These are phyloP conservation scores for Calyptomena viridis DNA, from an alignment of 2,113 vertebrate species.

Conservation along the genomic window DNA sequence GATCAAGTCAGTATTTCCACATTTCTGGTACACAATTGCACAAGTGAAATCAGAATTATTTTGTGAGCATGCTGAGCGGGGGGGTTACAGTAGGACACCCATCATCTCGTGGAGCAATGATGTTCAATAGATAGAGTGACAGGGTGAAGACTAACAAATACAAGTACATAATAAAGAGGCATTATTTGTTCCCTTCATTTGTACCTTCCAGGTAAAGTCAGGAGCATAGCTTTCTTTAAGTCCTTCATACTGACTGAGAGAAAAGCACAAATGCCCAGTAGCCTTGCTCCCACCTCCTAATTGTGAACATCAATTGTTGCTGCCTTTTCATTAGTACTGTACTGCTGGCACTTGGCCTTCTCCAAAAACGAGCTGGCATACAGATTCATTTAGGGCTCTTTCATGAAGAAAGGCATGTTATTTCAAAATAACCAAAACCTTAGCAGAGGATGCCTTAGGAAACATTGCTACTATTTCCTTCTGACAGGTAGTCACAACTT, in stretches of 20 bases:
- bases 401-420: neutral
- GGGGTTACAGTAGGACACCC: neutral
- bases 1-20: neutral
- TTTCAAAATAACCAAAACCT: neutral
- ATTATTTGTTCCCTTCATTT: neutral
- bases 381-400: neutral
- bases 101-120: neutral
- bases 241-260: neutral
- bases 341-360: neutral
- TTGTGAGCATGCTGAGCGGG: neutral
- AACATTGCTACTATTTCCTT: neutral
- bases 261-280: neutral
- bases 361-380: neutral
- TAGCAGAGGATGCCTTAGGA: neutral
- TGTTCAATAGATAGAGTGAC: neutral
- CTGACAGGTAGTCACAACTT: slow-evolving; percentile 22
- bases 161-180: neutral
- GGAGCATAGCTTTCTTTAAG: neutral
- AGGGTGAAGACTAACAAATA: neutral
- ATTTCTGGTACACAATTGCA: neutral
- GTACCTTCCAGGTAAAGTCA: neutral
- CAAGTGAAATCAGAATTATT: neutral
- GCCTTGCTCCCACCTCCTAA: neutral
- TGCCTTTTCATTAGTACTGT: neutral
- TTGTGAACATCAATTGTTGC: neutral